Base-by-base conservation (phyloP, 2,113 vertebrate species). In the Cromileptes altivelis region DNA sequence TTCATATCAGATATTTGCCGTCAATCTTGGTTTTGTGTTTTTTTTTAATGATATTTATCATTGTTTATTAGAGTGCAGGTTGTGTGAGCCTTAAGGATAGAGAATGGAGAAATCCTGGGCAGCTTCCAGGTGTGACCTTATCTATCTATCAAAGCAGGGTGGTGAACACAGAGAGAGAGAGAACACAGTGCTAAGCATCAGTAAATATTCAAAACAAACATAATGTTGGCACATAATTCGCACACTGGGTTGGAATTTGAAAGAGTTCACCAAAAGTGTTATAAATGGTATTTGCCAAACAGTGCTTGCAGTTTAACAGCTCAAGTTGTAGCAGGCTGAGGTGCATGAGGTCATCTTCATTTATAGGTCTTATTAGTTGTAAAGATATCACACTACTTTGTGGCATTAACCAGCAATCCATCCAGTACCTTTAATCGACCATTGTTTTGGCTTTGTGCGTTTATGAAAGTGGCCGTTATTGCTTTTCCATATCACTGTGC, bases 311-410 rank as follows among this genome's bases (percentile, higher is more conserved):
- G 69, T 72, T 9, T n/a, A 71, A 58, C 40, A 73, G 71, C 61
- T 77, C 52, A 42, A 60, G 50, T 65, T 21, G 85, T 81, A 86
- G 83, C 84, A 84, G 62, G 11, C 45, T 17, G 64, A 73, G 77
- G 63, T 87, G 87, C 85, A 82, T 88, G 78, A 70, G 64, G 33
- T 77, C 80, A 49, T 57, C 60, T 74, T 81, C 17, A 42, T 53
- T 73, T 53, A 64, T 62, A 25, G 23, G 45, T 67, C 71, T 18
- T 33, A 42, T 75, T 69, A 21, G 30, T 75, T 52, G 60, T 73
- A 70, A 49, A 81, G 2, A 55, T 27, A 27, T 79, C 33, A 17
- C 58, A 4, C 17, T 73, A 58, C 23, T 63, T 56, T 33, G n/a
- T 47, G 52, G 62, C 82, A 55, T 84, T 45, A 61, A 56, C 65